Evolutionary conservation across 2,113 vertebrate genomes (phyloP).

Genomic region (Austrofundulus limnaeus): DNA sequence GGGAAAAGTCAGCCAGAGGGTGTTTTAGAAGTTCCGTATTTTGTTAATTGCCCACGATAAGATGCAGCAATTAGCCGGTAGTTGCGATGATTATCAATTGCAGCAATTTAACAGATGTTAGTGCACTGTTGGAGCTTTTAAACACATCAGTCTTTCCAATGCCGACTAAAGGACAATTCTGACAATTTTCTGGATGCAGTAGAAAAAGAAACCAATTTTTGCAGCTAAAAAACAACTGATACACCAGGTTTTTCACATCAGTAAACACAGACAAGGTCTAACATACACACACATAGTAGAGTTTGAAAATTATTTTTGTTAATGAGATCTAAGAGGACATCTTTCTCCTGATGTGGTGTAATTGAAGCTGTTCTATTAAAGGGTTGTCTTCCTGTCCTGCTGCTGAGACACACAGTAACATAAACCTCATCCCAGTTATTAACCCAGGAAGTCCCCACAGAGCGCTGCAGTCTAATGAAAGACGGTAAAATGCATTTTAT

Average conservation of each 20-base stretch:
- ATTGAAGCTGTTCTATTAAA: constrained; percentile 80
- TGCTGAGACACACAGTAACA: constrained; percentile 74
- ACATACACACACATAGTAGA: constrained; percentile 9
- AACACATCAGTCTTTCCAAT: constrained; percentile 48
- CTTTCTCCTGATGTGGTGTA: constrained; percentile 76
- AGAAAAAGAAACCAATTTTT: background rate
- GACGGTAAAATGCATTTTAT: constrained; percentile 68
- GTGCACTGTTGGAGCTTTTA: constrained; percentile 49
- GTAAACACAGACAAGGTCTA: constrained; percentile 3
- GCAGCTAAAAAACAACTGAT: background rate
- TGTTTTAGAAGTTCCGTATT: constrained; percentile 77
- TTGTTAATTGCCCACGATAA: constrained; percentile 77
- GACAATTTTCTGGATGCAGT: constrained; percentile 25
- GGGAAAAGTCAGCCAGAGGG: constrained; percentile 63
- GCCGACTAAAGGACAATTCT: constrained; percentile 37
- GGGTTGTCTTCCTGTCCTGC: constrained; percentile 72
- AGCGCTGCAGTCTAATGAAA: constrained; percentile 76
- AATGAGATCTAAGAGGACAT: constrained; percentile 74
- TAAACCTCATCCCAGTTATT: constrained; percentile 77
- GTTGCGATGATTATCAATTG: constrained; percentile 78
- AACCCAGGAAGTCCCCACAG: constrained; percentile 74
- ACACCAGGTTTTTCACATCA: background rate
- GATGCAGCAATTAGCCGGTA: constrained; percentile 73
- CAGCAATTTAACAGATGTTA: constrained; percentile 75
- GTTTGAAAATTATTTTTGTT: constrained; percentile 62